Evolutionary conservation across 53 echinoderm and acorn worm species (phyloP), one percentile per base, ranked within the genome.

Genomic region (Mesocentrotus franciscanus): DNA sequence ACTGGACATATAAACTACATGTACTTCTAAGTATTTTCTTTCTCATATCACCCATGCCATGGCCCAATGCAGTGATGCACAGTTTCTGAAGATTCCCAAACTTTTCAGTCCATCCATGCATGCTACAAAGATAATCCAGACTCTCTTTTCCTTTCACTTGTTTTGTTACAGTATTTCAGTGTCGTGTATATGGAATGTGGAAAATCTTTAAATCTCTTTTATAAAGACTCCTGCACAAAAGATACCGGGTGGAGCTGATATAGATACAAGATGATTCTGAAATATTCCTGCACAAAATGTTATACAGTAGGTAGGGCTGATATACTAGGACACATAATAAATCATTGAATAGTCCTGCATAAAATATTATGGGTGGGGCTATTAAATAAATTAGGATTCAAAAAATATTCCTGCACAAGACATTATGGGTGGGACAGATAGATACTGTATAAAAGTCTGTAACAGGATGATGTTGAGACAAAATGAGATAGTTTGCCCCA

Each of bases 341-440:
- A 64, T 18, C 5, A 64, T 64, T 64, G 1, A 81, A 22, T 17
- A 81, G 20, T 81, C 87, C 87, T 57, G 58, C 87, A 87, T 0
- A 29, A n/a, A 87, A 24, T 27, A 56, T 27, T n/a, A 87, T 87
- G 39, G 58, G 57, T 87, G 87, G 87, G 87, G 34, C 84, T 74
- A 26, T 7, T 8, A 26, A 24, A 68, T 9, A 7, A 49, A 49
- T 8, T 24, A 68, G 24, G 26, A 61, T 49, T 4, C 49, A 49
- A 49, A 49, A 49, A 49, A 15, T 9, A 76, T 76, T 33, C 84
- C 84, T 22, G 49, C 84, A 24, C 22, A 55, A 42, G 42, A 16
- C 13, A 17, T 49, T 42, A 84, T 84, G 39, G 49, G 42, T 49
- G 84, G 84, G 84, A 36, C 76, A 29, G 76, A 27, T 76, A 39